Conservation (phyloP, 2,113 vertebrate genomes). For the Lates calcarifer region DNA sequence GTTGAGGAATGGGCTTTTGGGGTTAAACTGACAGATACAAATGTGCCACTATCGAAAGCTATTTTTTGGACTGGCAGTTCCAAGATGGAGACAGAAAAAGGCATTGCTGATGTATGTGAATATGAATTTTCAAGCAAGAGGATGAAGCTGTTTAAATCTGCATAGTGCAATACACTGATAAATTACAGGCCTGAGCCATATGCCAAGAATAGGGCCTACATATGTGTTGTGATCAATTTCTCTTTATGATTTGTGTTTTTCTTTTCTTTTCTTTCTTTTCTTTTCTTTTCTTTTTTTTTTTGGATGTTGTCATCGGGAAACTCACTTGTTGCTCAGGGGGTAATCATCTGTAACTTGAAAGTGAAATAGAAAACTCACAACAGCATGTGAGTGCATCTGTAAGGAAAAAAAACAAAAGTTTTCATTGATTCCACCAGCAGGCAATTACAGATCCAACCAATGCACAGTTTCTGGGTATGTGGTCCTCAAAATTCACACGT, state of each 20-base stretch:
- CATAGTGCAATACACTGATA: not conserved
- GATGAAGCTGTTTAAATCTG: not conserved
- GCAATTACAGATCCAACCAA: not conserved
- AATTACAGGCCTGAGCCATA: not conserved
- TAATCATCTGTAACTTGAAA: not conserved
- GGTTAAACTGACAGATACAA: not conserved
- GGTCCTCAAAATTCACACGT: slow-evolving; percentile 13
- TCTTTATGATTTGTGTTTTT: not conserved
- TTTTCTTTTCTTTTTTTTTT: too few species aligned
- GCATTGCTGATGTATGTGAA: not conserved
- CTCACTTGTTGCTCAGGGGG: not conserved
- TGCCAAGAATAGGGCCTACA: not conserved
- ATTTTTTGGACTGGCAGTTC: not conserved
- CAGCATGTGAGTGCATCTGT: not conserved
- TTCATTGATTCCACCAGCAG: not conserved
- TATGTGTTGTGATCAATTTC: not conserved
- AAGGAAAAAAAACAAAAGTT: not conserved
- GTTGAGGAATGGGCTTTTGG: not conserved
- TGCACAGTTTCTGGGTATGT: not conserved
- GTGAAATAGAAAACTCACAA: not conserved
- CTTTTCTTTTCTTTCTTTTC: not conserved
- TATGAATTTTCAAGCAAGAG: not conserved
- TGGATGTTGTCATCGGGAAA: not conserved
- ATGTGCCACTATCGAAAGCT: not conserved
- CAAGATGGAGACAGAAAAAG: not conserved